Evolutionary conservation across 2,888 invertebrate species (phyloP).

Genomic region (Cryptus viduatorius): DNA sequence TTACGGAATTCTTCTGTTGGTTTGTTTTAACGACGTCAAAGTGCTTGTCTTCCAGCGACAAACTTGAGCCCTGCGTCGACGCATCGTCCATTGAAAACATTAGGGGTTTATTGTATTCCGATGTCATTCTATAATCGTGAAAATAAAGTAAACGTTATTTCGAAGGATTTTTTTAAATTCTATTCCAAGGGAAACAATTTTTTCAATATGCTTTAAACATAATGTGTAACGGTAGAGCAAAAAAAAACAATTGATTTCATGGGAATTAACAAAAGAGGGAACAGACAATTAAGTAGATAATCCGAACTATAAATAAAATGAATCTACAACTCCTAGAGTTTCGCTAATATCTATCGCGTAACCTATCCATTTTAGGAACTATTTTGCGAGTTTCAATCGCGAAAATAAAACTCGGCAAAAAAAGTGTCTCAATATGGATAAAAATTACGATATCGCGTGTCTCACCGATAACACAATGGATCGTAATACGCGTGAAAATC

Average conservation of each 20-base stretch:
- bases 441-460: background rate
- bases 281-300: background rate
- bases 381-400: background rate
- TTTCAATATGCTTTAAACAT: background rate
- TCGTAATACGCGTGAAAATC: background rate
- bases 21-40: conserved; percentile 62
- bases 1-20: conserved; percentile 41
- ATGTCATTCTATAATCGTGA: conserved; percentile 64
- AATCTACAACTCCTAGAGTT: background rate
- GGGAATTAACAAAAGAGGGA: background rate
- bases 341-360: background rate
- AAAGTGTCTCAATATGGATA: conserved; percentile 1
- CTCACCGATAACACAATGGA: background rate
- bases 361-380: conserved; percentile 5
- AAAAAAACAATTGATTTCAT: background rate
- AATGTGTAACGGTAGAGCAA: background rate
- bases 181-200: background rate
- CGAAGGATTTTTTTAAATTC: background rate
- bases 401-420: background rate
- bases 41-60: conserved; percentile 61
- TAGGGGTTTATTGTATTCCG: conserved; percentile 48
- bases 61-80: conserved; percentile 28
- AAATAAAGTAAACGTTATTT: background rate
- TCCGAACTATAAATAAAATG: conserved; percentile 13
- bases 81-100: conserved; percentile 45